Evolutionary conservation across 37 sponge, comb jelly and placozoan species (phyloP).

Genomic region (Corticium candelabrum): DNA sequence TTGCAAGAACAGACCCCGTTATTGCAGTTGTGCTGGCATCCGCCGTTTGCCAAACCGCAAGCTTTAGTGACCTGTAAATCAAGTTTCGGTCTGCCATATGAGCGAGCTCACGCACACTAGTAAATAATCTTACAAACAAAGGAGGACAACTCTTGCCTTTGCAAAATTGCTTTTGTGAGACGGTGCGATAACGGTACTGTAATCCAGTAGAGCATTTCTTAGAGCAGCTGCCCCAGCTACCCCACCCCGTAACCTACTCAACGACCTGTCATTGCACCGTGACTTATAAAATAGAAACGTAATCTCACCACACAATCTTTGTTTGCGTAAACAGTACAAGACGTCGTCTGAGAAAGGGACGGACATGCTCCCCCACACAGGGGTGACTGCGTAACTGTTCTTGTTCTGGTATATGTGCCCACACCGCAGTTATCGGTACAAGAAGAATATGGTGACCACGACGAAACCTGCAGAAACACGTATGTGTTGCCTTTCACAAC

Average conservation of each 20-base stretch:
- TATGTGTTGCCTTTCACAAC: no score
- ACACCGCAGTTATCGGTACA: neutral
- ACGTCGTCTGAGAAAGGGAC: neutral
- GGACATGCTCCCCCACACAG: neutral
- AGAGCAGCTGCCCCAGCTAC: neutral
- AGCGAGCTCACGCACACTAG: neutral
- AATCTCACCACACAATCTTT: no score
- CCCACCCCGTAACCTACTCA: neutral
- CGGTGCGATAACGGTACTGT: neutral
- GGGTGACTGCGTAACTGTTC: neutral
- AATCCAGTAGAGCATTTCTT: neutral
- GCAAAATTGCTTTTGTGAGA: neutral
- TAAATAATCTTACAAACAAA: neutral
- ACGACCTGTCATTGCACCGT: no score
- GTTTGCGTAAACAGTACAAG: no score
- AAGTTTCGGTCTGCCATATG: neutral
- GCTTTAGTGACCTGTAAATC: neutral
- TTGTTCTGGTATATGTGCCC: neutral
- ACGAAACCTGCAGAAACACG: no score
- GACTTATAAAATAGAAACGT: no score
- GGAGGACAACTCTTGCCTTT: neutral
- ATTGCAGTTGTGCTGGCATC: neutral
- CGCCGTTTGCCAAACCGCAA: conserved; percentile 8
- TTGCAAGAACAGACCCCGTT: neutral
- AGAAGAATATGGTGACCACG: neutral